Percentiles rank a stretch among this genome's conserved stretches.
These are phyloP conservation scores for Aporophyla lueneburgensis DNA, from an alignment of 2,888 invertebrate species.

Conservation along the genomic window DNA sequence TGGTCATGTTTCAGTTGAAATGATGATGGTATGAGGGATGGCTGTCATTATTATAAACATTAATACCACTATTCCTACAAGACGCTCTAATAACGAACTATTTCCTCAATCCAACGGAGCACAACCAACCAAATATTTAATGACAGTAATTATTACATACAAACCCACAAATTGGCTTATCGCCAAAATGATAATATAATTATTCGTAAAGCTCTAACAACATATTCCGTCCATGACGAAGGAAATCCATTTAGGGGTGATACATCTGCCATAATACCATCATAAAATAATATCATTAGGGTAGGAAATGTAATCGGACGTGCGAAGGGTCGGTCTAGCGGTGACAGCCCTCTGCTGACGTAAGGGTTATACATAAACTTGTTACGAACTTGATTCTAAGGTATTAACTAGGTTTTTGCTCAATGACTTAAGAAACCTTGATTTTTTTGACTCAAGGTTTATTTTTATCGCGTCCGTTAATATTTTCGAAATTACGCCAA, in stretches of 20 bases:
- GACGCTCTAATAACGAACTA: neutral
- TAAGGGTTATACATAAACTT: constrained; percentile 49
- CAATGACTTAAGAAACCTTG: neutral
- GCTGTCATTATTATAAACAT: neutral
- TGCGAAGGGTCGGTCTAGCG: constrained; percentile 46
- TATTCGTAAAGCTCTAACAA: constrained; percentile 54
- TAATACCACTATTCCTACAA: neutral
- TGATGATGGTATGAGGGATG: too few species aligned
- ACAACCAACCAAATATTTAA: constrained; percentile 31
- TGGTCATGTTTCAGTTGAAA: too few species aligned
- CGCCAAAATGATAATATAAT: constrained; percentile 58
- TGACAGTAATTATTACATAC: constrained; percentile 44
- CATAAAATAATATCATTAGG: constrained; percentile 70
- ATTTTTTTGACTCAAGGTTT: neutral
- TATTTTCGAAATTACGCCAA: too few species aligned
- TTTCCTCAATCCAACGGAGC: constrained; percentile 15
- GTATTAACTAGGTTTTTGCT: constrained; percentile 20
- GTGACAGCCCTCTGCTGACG: constrained; percentile 51
- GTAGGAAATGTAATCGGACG: constrained; percentile 66
- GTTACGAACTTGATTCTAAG: constrained; percentile 39
- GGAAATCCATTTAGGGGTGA: constrained; percentile 62
- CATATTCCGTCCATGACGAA: constrained; percentile 49
- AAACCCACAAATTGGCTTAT: constrained; percentile 61
- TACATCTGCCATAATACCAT: constrained; percentile 66
- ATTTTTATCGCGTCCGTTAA: neutral